Base-by-base conservation (phyloP, 1,140 invertebrate genomes). In the Temnothorax nylanderi region DNA sequence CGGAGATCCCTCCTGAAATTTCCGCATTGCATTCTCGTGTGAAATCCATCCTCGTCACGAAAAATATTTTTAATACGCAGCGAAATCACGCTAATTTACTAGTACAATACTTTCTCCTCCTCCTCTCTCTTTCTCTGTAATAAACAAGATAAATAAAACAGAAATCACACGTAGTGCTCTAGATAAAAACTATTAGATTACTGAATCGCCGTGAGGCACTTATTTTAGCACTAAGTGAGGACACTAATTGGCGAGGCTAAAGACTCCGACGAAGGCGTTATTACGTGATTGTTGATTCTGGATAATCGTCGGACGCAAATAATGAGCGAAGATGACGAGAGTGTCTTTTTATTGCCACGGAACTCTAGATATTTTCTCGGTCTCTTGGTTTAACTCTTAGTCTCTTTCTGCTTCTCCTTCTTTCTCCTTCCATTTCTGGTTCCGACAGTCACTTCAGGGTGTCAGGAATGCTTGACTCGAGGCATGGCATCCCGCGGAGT, bases 11-110 rank as follows among this genome's bases (percentile, higher is more conserved):
- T 88, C 89, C 87, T 92, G 92, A 93, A 94, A 94, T 93, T 94
- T 94, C 94, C 93, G 94, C 94, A 94, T 94, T 94, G 93, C 94
- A 85, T 92, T 94, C 92, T 91, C 93, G 91, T 91, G 49, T 54
- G 91, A 93, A 90, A 93, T 93, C 91, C 92, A 91, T 91, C 77
- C 90, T 89, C 91, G 87, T 93, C 90, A 81, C 90, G 77, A 71
- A 88, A 44, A 76, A 78, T 56, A 65, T 85, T 81, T 58, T 67
- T 11, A 26, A 78, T 41, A 56, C 11, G 26, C 37, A 13, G 13
- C 11, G 26, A 56, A 51, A 47, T 18, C 10, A 56, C 26, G 6
- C 37, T 44, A 69, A 60, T 58, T 74, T 74, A 13, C 10, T 54
- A 32, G 21, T 18, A 10, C 47, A 13, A 37, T 37, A 56, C 16